Evolutionary conservation across 2,888 invertebrate genomes (phyloP).

Genomic region (Meta bourneti): DNA sequence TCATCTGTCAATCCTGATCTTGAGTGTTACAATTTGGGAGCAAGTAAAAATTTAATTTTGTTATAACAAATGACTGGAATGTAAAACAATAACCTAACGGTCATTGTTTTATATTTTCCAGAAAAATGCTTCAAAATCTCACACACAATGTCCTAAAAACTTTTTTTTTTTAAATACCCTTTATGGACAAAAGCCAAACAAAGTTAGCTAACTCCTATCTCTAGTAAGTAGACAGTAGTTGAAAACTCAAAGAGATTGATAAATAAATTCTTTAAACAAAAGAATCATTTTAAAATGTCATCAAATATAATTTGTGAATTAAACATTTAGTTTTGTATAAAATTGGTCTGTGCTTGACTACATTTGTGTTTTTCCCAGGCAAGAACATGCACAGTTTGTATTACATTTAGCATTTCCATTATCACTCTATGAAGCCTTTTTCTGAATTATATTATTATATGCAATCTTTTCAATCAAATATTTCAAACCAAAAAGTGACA

Average conservation of each 20-base stretch:
- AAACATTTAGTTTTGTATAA: background rate
- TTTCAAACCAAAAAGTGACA: background rate
- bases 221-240: background rate
- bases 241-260: background rate
- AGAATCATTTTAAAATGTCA: background rate
- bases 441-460: conserved; percentile 4
- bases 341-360: conserved; percentile 1
- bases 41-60: too few relatives aligned
- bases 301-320: background rate
- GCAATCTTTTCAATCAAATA: background rate
- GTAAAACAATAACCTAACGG: too few relatives aligned
- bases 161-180: too few relatives aligned
- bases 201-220: too few relatives aligned
- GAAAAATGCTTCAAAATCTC: too few relatives aligned
- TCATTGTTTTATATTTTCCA: too few relatives aligned
- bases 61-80: too few relatives aligned
- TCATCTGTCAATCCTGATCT: too few relatives aligned
- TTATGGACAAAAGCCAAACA: too few relatives aligned
- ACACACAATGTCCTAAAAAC: too few relatives aligned
- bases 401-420: conserved; percentile 44
- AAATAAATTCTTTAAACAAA: background rate
- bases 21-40: too few relatives aligned
- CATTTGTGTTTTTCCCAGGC: background rate
- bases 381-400: conserved; percentile 51
- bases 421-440: conserved; percentile 1